Base-by-base conservation (phyloP, 1,140 invertebrate species). In the Pogonus chalceus region DNA sequence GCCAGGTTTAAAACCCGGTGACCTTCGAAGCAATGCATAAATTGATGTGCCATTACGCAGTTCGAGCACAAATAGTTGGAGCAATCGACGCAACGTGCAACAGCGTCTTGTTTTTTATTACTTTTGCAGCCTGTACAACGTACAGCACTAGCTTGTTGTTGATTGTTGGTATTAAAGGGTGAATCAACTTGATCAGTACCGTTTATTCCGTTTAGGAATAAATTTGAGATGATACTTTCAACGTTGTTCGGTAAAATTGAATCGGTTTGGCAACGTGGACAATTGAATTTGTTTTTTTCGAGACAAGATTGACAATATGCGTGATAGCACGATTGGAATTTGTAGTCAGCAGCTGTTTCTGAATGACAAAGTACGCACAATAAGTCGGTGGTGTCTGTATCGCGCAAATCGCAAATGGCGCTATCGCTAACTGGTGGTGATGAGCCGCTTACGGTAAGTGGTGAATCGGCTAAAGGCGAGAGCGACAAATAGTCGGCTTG, bases 1-100 rank as follows among this genome's bases (percentile, higher is more conserved):
- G 75, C 77, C 59, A 93, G 76, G 55, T 83, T 85, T 35, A 87
- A 77, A 14, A 96, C 89, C 16, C 90, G 83, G 72, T 98, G 96
- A 24, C 92, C 92, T 70, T 96, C 92, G 73, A 98, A 98, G 69
- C 92, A 96, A 69, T 96, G 92, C 94, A 98, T 98, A 69, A 90
- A 96, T 71, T 96, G 90, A 71, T 98, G 95, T 37, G 93, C 93
- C 82, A 95, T 95, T 60, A 94, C 91, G 80, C 95, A 98, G 66
- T 95, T 95, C 39, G 88, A 82, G 74, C 95, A 98, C 43, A 98
- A 80, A 68, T 90, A 94, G 66, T 95, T 94, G 58, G 86, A 86
- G 73, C 95, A 98, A 69, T 97, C 92, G 65, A 92, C 85, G 72
- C 95, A 98, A 61, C 89, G 85, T 56, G 88, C 89, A 60, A 92